Base-by-base conservation (phyloP, 2,888 invertebrate species). In the Acronicta leporina region DNA sequence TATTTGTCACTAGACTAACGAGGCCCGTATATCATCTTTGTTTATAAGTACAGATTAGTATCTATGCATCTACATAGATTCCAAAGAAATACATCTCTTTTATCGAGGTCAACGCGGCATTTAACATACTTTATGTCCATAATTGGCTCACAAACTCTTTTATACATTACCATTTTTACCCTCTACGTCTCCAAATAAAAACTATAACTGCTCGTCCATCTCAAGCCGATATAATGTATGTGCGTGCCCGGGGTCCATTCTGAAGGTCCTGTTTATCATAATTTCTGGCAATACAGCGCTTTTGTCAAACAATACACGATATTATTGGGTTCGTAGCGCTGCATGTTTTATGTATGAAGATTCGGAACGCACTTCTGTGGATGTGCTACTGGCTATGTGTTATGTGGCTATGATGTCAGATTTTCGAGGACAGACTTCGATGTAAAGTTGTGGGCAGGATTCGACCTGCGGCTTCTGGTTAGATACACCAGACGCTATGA, bases 341-440 rank as follows among this genome's bases (percentile, higher is more conserved):
- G 61, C 82, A 92, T 92, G 89, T 85, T 85, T 91, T 91, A 92
- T 92, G 91, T 88, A 92, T 92, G 89, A 91, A 75, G 61, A 45
- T 80, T 78, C 67, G 63, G 80, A 80, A 82, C 84, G 80, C 82
- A 84, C 81, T 83, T 82, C 82, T 71, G 69, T 68, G 62, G 76
- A 73, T 68, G 75, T 75, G 57, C 42, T 40, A 49, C 47, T 64
- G 45, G 61, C 59, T 68, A 51, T 47, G 55, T 43, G 43, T 68
- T 14, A 8, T 62, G 59, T 71, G 66, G 42, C 47, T 42, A 61
- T 68, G 60, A 56, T 55, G n/a, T 45, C 13, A 9, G 44, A 9
- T 30, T 56, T 73, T 50, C 11, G 8, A n/a, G 13, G 73, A 72
- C 27, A 25, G 5, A 33, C 4, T 15, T 33, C 7, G 30, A n/a